These are phyloP conservation scores for Drosophila virilis DNA, from an alignment of 1,140 invertebrate species.

Conservation along the genomic window DNA sequence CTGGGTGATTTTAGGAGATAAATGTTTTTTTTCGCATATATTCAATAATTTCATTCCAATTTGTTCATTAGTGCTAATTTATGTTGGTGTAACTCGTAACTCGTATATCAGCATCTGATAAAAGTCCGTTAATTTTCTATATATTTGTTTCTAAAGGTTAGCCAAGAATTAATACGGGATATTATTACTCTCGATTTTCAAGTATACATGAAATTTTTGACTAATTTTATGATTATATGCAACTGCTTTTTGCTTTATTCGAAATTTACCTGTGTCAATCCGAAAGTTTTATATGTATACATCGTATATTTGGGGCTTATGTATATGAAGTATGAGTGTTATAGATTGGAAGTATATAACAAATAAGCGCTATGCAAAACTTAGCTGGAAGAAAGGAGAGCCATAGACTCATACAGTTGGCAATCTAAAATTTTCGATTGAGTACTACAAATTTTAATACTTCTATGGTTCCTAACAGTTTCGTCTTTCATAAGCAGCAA, in stretches of 20 bases:
- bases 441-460: neutral
- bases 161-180: constrained; percentile 42
- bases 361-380: neutral
- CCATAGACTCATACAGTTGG: neutral
- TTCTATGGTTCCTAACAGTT: neutral
- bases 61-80: constrained; percentile 13
- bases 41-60: constrained; percentile 17
- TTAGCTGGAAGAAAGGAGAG: constrained; percentile 1
- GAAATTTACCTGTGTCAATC: constrained; percentile 59
- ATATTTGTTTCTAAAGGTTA: constrained; percentile 49
- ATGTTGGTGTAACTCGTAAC: constrained; percentile 6
- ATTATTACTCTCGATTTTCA: constrained; percentile 25
- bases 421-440: neutral
- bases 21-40: constrained; percentile 25
- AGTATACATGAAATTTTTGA: constrained; percentile 43
- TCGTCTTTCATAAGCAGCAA: neutral
- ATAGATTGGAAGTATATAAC: neutral
- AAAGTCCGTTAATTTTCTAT: constrained; percentile 44
- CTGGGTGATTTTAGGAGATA: constrained; percentile 9
- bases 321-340: constrained; percentile 16
- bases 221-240: constrained; percentile 52
- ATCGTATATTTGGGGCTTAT: constrained; percentile 20
- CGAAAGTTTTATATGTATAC: constrained; percentile 42
- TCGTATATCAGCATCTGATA: constrained; percentile 12
- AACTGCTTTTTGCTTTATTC: constrained; percentile 34